Evolutionary conservation across 1,140 invertebrate genomes (phyloP).

Genomic region (Akabosia matsudoensis): DNA sequence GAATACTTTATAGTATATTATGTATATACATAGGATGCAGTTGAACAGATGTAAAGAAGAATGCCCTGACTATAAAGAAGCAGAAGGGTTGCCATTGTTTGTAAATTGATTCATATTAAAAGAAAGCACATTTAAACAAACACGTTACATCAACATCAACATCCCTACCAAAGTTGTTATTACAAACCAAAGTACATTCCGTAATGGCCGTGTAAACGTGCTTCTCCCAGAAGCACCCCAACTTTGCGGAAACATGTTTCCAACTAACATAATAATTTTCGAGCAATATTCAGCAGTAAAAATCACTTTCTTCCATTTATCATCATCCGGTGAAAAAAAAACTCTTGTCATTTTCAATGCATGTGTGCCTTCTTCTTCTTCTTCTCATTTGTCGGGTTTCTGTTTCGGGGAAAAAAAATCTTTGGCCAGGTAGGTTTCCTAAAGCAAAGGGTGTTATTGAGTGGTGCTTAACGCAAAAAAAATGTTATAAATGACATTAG

Average conservation of each 20-base stretch:
- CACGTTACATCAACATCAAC: background rate
- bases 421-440: background rate
- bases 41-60: background rate
- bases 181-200: background rate
- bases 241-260: background rate
- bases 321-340: background rate
- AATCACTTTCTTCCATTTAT: conserved; percentile 10
- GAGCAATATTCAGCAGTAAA: conserved; percentile 7
- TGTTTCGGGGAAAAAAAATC: background rate
- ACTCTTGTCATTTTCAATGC: background rate
- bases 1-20: background rate
- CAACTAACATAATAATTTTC: conserved; percentile 7
- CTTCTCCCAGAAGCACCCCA: background rate
- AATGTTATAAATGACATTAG: conserved; percentile 20
- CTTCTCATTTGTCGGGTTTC: background rate
- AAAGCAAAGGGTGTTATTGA: background rate
- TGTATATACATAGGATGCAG: background rate
- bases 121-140: no score
- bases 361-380: background rate
- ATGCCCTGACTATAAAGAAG: background rate
- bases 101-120: background rate
- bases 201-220: background rate
- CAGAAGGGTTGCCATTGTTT: background rate
- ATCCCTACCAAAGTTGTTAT: background rate
- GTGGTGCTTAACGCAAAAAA: background rate